Evolutionary conservation across 2,113 vertebrate genomes (phyloP).

Genomic region (Pavo muticus): DNA sequence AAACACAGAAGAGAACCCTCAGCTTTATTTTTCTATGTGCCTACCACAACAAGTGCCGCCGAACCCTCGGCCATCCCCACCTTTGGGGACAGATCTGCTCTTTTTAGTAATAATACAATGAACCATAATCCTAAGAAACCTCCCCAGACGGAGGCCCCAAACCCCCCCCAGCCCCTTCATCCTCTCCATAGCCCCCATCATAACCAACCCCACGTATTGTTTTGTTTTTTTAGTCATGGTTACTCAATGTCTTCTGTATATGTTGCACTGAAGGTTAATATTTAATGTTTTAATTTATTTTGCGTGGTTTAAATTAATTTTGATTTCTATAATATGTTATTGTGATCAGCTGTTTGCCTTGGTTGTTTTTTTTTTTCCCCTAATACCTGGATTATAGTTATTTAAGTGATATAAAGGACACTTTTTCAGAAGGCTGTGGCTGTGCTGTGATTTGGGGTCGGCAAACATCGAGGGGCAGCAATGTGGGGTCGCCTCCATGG

Average conservation of each 20-base stretch:
- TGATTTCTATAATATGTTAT: constrained; percentile 75
- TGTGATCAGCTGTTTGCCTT: constrained; percentile 68
- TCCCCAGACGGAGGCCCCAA: neutral
- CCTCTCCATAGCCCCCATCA: neutral
- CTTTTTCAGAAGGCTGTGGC: constrained; percentile 21
- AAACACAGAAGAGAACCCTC: neutral
- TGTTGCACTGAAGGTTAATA: constrained; percentile 88
- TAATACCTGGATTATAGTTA: constrained; percentile 70
- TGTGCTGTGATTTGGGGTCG: neutral
- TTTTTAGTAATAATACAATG: constrained; percentile 15
- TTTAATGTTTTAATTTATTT: constrained; percentile 90
- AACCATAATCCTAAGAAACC: constrained; percentile 3
- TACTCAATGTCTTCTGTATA: constrained; percentile 81
- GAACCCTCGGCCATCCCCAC: accelerated
- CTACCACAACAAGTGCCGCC: neutral
- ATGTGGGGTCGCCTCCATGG: neutral
- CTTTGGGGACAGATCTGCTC: neutral
- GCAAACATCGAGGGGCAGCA: neutral
- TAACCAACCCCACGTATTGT: neutral
- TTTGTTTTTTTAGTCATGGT: constrained; percentile 60
- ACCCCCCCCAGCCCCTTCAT: neutral
- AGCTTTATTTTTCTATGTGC: neutral
- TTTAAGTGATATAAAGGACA: constrained; percentile 73
- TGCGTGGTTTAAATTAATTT: constrained; percentile 84
- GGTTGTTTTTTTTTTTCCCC: constrained; percentile 14